Evolutionary conservation across 1,140 invertebrate species (phyloP).

Genomic region (Drosophila sechellia): DNA sequence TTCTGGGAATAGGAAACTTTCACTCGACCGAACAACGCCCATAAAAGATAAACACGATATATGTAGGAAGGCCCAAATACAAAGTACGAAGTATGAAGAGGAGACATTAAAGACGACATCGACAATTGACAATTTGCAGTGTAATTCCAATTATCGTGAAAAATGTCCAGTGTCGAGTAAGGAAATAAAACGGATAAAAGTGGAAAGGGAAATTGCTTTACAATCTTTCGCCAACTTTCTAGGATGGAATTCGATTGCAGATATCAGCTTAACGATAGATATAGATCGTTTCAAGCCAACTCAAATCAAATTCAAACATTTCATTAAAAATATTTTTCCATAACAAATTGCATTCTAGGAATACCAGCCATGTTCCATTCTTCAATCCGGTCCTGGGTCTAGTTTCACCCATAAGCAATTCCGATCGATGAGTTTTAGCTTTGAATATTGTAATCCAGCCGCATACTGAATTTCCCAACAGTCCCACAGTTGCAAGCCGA

Average conservation of each 20-base stretch:
- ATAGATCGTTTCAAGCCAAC: not conserved
- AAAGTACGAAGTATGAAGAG: conserved; percentile 1
- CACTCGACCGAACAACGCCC: conserved; percentile 68
- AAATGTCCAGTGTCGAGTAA: conserved; percentile 44
- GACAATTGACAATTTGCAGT: conserved; percentile 74
- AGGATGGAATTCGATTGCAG: not conserved
- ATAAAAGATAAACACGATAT: conserved; percentile 47
- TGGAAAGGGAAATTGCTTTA: conserved; percentile 25
- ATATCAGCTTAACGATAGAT: not conserved
- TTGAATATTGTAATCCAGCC: conserved; percentile 1
- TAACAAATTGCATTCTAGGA: not conserved
- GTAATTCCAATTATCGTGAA: conserved; percentile 71
- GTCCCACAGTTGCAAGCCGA: not conserved
- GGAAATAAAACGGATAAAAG: conserved; percentile 29
- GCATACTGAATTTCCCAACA: conserved; percentile 21
- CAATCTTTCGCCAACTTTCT: not conserved
- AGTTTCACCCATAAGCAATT: conserved; percentile 9
- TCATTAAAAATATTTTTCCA: no score
- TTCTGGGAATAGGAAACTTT: conserved; percentile 71
- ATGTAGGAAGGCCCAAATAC: not conserved
- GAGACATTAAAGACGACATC: conserved; percentile 17
- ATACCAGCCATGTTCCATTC: not conserved
- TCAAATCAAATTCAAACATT: not conserved
- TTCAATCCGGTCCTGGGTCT: not conserved
- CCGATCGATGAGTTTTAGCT: not conserved